Evolutionary conservation across 2,888 invertebrate species (phyloP), one percentile per base, ranked within the genome.

Genomic region (Sabellastarte sp.): DNA sequence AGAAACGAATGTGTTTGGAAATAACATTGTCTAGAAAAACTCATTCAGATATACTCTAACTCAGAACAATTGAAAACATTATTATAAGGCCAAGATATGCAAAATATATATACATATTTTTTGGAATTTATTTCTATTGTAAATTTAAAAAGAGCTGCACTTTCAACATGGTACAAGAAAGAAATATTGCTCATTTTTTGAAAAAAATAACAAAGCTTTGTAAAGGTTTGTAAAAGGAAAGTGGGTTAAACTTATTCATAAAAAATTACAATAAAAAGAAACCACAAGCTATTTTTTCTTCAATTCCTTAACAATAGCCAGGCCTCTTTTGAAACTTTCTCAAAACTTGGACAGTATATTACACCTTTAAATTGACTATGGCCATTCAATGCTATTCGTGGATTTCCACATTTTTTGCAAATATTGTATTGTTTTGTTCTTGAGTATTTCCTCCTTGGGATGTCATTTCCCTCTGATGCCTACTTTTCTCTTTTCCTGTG

Each of bases 291-390:
- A 41, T 20, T 41, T 10, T 41, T 41, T 41, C 10, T 41, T 20
- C 41, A 41, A 41, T 41, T 41, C 41, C 41, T 41, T 41, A 41
- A 41, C 41, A 41, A 41, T 41, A 41, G 41, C 41, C 41, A 41
- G 10, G 10, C 41, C 41, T 41, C 41, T 20, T 41, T 41, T 10
- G 10, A 15, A 20, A 41, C 20, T 10, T 10, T 41, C 20, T 41
- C 41, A 10, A 20, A 15, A 10, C 20, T 41, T 15, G 41, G 41
- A 20, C 41, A 41, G 20, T 41, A 41, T 15, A 41, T 41, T 41
- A 15, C 20, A 41, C 41, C 41, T 20, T 20, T 41, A 41, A 41
- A 41, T 20, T 41, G 41, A 20, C 41, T 41, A 20, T 41, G 41
- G 41, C 41, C 41, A 10, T 10, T 41, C 20, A 15, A 10, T 15